These are phyloP conservation scores for Scolopax bukidnonensis DNA, from an alignment of 2,797 vertebrate species.

Conservation along the genomic window DNA sequence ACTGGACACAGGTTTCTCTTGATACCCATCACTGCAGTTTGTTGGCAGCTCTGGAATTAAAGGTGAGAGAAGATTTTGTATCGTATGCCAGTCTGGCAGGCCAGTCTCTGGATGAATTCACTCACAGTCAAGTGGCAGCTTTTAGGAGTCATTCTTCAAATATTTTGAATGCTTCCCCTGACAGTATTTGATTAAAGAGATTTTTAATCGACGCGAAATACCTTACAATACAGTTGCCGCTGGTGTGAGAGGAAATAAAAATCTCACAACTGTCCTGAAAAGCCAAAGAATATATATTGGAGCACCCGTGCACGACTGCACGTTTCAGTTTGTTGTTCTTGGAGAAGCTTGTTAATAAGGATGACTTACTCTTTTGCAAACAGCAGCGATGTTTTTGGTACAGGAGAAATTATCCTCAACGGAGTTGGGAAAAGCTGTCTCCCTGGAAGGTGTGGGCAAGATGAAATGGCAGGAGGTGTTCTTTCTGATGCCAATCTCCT, in stretches of 20 bases:
- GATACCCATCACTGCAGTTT: neutral
- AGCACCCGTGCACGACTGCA: neutral
- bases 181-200: neutral
- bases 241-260: neutral
- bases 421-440: neutral
- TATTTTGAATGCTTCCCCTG: neutral
- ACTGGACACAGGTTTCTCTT: neutral
- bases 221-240: neutral
- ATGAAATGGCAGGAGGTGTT: neutral
- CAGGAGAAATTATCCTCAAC: fast-evolving
- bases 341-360: neutral
- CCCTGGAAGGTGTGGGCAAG: neutral
- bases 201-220: neutral
- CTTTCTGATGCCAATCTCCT: neutral
- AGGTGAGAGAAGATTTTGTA: neutral
- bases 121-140: neutral
- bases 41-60: neutral
- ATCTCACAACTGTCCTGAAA: neutral
- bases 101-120: neutral
- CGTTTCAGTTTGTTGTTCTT: neutral
- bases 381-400: neutral
- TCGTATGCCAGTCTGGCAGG: neutral
- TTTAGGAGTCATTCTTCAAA: neutral
- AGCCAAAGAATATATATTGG: neutral
- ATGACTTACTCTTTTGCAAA: neutral